Conservation (phyloP, 2,797 vertebrate species). For the Phalloptychus januarius region DNA sequence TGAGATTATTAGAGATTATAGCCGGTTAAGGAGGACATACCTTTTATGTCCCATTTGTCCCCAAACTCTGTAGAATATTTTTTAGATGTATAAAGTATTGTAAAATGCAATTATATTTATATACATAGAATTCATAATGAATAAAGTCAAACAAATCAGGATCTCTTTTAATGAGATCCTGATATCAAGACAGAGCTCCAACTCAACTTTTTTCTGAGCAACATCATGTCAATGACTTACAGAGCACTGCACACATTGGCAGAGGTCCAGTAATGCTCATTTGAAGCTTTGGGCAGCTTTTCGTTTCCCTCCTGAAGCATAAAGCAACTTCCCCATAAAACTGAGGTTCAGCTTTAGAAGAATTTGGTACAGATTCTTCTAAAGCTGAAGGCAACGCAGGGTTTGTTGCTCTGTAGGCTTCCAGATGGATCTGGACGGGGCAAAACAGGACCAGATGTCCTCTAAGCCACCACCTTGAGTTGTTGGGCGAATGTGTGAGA, state of each 20-base stretch:
- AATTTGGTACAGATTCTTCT: conserved; percentile 23
- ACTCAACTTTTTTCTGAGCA: too few species aligned
- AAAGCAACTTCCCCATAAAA: background rate
- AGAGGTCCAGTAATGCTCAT: background rate
- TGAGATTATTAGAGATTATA: conserved; percentile 22
- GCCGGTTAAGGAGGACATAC: conserved; percentile 5
- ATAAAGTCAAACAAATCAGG: background rate
- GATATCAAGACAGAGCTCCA: conserved; percentile 33
- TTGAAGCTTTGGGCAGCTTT: conserved; percentile 25
- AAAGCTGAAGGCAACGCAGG: too few species aligned
- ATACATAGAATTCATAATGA: background rate
- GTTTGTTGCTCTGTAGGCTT: conserved; percentile 27
- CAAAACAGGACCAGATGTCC: conserved; percentile 49
- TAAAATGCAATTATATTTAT: background rate
- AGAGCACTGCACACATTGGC: background rate
- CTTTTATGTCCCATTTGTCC: conserved; percentile 4
- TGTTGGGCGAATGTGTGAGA: conserved; percentile 37
- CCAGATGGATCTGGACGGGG: conserved; percentile 41
- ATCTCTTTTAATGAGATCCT: conserved; percentile 20
- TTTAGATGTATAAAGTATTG: conserved; percentile 2
- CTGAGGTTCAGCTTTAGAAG: conserved; percentile 30
- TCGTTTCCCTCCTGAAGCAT: conserved; percentile 1
- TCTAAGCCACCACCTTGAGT: conserved; percentile 44
- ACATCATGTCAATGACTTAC: background rate
- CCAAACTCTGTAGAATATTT: background rate